Evolutionary conservation across 2,113 vertebrate species (phyloP), one percentile per base, ranked within the genome.

Genomic region (Alces alces): DNA sequence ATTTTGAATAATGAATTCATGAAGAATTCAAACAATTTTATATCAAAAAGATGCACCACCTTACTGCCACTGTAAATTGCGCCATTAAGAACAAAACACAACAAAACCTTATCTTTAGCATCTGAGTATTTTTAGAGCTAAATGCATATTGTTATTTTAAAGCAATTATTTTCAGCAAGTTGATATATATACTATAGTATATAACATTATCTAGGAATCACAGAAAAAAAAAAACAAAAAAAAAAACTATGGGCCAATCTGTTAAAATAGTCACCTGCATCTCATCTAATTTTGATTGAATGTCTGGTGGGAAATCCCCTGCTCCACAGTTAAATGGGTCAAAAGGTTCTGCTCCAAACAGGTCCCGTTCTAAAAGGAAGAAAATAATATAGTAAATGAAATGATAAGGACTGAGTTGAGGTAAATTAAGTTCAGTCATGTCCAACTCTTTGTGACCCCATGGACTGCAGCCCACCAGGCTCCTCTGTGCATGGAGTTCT

Each of bases 261-360:
- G 0, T 85, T 90, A 95, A 90, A 95, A 82, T n/a, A 98, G 97
- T 99, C 99, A 99, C 99, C 99, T 99, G 99, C 99, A 99, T 99
- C 99, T 99, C 99, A 96, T 99, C 99, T 98, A 99, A 99, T 98
- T 99, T 99, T 90, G 99, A 99, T 98, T 99, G 99, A 96, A 99
- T 99, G 96, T 99, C 99, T 93, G 99, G 99, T 97, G 99, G 99
- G 97, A 99, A 99, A 97, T 99, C 99, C 52, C 99, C 99, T 52
- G 99, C 99, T 85, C 99, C 99, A 21, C 99, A 99, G 98, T 99
- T 99, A 99, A 99, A 99, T 61, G 99, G 99, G 98, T 99, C 99
- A 98, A 99, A 99, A 33, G 99, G 99, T 98, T 99, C 99, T 17
- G 99, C 99, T 90, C 99, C 99, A 98, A 99, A 99, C 96, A 99